Base-by-base conservation (phyloP, 2,888 invertebrate genomes). In the Oxycera nigricornis region DNA sequence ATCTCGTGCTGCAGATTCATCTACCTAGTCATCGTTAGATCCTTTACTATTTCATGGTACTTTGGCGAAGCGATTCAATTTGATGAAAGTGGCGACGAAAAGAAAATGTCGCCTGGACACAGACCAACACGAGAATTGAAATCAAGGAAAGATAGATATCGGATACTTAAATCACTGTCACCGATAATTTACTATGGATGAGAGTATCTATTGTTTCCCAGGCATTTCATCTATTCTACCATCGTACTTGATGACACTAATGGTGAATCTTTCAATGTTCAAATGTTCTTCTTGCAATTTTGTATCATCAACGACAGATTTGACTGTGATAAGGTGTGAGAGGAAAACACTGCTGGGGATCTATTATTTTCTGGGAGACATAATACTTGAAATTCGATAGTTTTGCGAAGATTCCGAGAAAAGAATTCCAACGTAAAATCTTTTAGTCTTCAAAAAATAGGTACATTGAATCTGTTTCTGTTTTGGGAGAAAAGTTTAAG, bases 91-190 rank as follows among this genome's bases (percentile, higher is more conserved):
- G 31, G 61, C 31, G 31, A 61, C 7, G 61, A 28, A 31, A 61
- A 61, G 30, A 31, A 61, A 61, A 61, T 55, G 52, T 61, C 61
- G 31, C 20, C 61, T 28, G 31, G 61, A 61, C 61, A 61, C 31
- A 31, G 31, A 61, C 28, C 61, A 17, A 50, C 61, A 55, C 41
- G 30, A 30, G 59, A 70, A 57, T 59, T 75, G 73, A 65, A 76
- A 76, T 76, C 65, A 68, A 70, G 72, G 70, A 76, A 57, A 76
- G 76, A 76, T 76, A 76, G 61, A 76, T 76, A 68, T 76, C 74
- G 73, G 67, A 73, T 74, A 76, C 76, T 76, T 76, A 76, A 76
- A 76, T 76, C 76, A 76, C 72, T 74, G 74, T 76, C 76, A 74
- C 65, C 68, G 74, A 74, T 74, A 76, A 76, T 76, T 74, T 74